These are phyloP conservation scores for Dolichopus griseipennis DNA, from an alignment of 2,888 invertebrate species.

Conservation along the genomic window DNA sequence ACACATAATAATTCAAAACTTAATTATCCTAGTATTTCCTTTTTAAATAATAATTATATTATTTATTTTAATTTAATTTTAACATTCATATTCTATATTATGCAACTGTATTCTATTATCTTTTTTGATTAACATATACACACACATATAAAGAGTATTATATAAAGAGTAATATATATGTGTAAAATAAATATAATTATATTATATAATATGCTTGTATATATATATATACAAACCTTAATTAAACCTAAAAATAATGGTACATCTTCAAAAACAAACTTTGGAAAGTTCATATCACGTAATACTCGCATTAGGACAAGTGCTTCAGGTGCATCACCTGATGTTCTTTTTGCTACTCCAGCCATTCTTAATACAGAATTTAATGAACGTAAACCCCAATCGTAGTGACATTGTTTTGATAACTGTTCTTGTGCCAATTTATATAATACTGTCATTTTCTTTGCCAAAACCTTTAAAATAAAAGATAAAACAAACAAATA, in stretches of 20 bases:
- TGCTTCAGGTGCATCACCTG: slow-evolving; percentile 71
- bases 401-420: slow-evolving; percentile 88
- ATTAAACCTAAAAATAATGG: slow-evolving; percentile 78
- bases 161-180: neutral
- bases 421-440: slow-evolving; percentile 77
- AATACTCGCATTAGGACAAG: slow-evolving; percentile 85
- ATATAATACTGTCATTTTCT: slow-evolving; percentile 90
- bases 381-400: slow-evolving; percentile 86
- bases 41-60: too few relatives aligned
- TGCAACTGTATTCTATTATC: too few relatives aligned
- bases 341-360: slow-evolving; percentile 71
- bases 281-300: slow-evolving; percentile 87
- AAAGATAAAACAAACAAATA: slow-evolving; percentile 12
- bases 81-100: too few relatives aligned
- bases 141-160: too few relatives aligned
- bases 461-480: slow-evolving; percentile 57
- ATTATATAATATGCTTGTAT: too few relatives aligned
- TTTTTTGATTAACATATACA: too few relatives aligned
- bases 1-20: too few relatives aligned
- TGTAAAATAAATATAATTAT: too few relatives aligned
- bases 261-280: slow-evolving; percentile 86
- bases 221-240: slow-evolving; percentile 46
- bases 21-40: too few relatives aligned
- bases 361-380: slow-evolving; percentile 89
- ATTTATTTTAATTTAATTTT: too few relatives aligned